Evolutionary conservation across 2,888 invertebrate species (phyloP), one percentile per base, ranked within the genome.

Genomic region (Crepidodera aurea): DNA sequence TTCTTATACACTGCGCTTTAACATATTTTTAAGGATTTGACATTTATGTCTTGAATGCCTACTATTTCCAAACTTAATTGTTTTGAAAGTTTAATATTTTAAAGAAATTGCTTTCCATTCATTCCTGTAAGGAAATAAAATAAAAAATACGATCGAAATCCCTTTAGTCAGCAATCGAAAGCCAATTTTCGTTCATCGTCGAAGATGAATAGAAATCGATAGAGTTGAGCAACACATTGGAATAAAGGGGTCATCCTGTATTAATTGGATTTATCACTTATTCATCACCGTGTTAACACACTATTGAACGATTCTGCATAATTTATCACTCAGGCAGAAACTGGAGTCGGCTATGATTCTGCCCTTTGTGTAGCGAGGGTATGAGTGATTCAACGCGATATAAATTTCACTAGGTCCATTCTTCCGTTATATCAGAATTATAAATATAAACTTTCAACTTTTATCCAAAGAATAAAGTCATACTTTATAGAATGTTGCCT

Each of bases 231-330:
- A 44, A 48, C 48, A 48, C 48, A 48, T 48, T 48, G 48, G 48
- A 48, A 48, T 48, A 51, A 59, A 56, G 25, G 56, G 53, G 59
- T 59, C 44, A 59, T 59, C 51, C 59, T 44, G 34, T 59, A 59
- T 59, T 59, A 59, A 59, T 59, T 53, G 59, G 44, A 59, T 44
- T 39, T 51, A 51, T 59, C 42, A 59, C 51, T 59, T 51, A 59
- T 59, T 59, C 59, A 59, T 59, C 59, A 51, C 42, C 13, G 44
- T 50, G 51, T 51, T 59, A 59, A 51, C 59, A 51, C 59, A 44
- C 59, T 59, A 59, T 59, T 51, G 59, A 59, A 53, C 51, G 59
- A 27, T 51, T 44, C 32, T 59, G 34, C 44, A 59, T 53, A 59
- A 59, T 59, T 59, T 44, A 59, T 59, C 34, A 51, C 44, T 51